These are phyloP conservation scores for Crematogaster levior DNA, from an alignment of 2,888 invertebrate genomes.

Conservation along the genomic window DNA sequence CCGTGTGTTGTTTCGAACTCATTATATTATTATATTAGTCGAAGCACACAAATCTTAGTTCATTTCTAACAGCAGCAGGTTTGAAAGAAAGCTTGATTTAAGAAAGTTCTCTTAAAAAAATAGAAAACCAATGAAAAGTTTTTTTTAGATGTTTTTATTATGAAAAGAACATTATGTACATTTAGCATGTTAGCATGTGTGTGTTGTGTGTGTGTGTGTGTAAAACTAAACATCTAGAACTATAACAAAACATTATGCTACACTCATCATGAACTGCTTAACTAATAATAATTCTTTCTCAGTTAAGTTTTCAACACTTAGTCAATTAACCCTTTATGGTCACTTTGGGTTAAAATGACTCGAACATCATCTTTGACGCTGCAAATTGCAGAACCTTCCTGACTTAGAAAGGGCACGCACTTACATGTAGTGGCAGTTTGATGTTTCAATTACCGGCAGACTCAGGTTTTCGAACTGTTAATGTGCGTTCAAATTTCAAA, in stretches of 20 bases:
- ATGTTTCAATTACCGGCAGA: no score
- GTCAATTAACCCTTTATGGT: no score
- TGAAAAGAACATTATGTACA: conserved; percentile 79
- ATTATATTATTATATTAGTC: background rate
- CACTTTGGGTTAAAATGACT: no score
- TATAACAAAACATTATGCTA: conserved; percentile 75
- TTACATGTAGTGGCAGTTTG: no score
- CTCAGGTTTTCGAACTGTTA: no score
- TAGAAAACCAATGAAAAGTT: background rate
- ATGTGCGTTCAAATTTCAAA: no score
- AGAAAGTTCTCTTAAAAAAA: background rate
- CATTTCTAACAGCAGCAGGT: background rate
- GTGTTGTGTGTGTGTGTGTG: conserved; percentile 59
- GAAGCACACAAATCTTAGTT: background rate
- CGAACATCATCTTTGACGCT: no score
- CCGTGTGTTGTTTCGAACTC: no score
- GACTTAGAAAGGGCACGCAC: no score
- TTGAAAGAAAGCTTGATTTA: background rate
- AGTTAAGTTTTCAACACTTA: conserved; percentile 33
- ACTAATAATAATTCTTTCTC: conserved; percentile 6
- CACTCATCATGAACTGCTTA: conserved; percentile 68
- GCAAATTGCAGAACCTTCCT: no score
- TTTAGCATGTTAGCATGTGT: conserved; percentile 62
- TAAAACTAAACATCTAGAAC: conserved; percentile 72
- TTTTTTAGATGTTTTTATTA: conserved; percentile 76